Base-by-base conservation (phyloP, 2,113 vertebrate species). In the Oreochromis aureus region DNA sequence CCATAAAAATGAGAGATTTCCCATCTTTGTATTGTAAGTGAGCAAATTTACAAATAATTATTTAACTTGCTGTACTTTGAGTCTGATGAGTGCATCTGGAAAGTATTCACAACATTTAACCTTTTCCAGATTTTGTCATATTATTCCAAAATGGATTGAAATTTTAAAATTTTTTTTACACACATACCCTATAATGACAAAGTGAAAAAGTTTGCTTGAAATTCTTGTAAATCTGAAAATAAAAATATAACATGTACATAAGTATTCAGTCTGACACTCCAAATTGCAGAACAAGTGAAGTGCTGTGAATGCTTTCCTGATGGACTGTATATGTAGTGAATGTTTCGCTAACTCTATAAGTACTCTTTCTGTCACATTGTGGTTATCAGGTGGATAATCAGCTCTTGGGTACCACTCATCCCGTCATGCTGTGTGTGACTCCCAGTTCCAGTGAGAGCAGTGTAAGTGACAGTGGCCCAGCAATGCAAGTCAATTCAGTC, bases 371-470 rank as follows among this genome's bases (percentile, higher is more conserved):
- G 83, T 84, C 19, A 6, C 88, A 3, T 80, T 59, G 0, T 86
- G 53, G 6, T 81, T 48, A 2, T 83, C 84, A 99, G 99, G 97
- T 99, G 89, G 99, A 99, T 93, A 99, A 99, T 94, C 98, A 99
- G 92, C 97, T 99, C 22, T 95, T 99, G 44, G 98, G 98, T 2
- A 98, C 97, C 90, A 99, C 98, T 1, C 97, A 97, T 84, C 98
- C 98, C 3, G 98, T 99, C 56, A 96, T 99, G 96, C 96, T 99
- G 30, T 99, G 97, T 4, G 96, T 99, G 90, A 98, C 98, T 0
- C 97, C 98, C 3, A 88, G 34, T 89, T 97, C 95, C 66, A 95
- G 71, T 5, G 98, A 99, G 66, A 96, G 94, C 5, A 96, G 92
- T n/a, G 87, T 93, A 0, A 13, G 88, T 1, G 98, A 99, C 80